Evolutionary conservation across 1,140 invertebrate species (phyloP), one percentile per base, ranked within the genome.

Genomic region (Heterodera carotae): DNA sequence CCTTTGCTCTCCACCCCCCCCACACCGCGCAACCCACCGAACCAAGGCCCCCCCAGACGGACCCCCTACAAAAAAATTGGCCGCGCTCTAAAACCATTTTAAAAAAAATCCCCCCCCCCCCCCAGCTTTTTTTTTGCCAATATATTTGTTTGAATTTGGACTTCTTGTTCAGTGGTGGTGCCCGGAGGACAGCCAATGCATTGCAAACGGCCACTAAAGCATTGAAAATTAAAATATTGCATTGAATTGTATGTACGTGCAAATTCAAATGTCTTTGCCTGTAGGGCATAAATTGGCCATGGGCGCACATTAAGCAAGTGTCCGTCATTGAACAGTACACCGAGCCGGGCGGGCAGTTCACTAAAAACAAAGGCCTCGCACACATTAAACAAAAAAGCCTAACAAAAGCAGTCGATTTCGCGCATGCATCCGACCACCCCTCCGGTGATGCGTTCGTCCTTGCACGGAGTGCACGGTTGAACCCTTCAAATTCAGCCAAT

Each of bases 281-380:
- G 60, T 77, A 77, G 25, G 76, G 76, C 69, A 77, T 77, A 33
- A 64, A 77, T 43, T 77, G 76, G 34, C 76, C 76, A 39, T 60
- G 56, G 7, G 76, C 68, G 15, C 76, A 77, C 12, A 56, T 43
- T 29, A 1, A 15, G 29, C 76, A 77, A 7, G 33, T 31, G 36
- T 77, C 75, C 25, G 29, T 64, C 25, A n/a, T 34, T 4, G 29
- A 79, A 27, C 74, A 27, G 64, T 76, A 79, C 12, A 77, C 69
- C 15, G 31, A 34, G 27, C 76, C 76, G 18, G 75, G 39, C 29
- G 76, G 33, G 33, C 76, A 77, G 36, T 77, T 77, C 62, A 53
- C 76, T 77, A 62, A 66, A 78, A 7, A n/a, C 48, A 56, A 56
- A 76, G 22, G 15, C 36, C 22, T 27, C 29, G 10, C 18, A 43